Evolutionary conservation across 2,797 vertebrate genomes (phyloP).

Genomic region (Bovichtus variegatus): DNA sequence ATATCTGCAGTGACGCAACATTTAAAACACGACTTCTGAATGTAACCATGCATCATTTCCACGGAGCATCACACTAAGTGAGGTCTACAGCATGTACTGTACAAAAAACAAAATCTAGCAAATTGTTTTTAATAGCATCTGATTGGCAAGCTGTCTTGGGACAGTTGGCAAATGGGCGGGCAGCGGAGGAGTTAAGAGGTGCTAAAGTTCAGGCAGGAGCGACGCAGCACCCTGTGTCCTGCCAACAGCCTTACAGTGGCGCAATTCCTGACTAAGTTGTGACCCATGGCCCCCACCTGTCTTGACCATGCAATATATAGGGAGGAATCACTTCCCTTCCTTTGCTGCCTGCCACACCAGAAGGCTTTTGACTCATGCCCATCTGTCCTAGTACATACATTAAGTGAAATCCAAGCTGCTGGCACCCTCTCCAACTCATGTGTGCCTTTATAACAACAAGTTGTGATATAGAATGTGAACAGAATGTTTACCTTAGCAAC

Average conservation of each 20-base stretch:
- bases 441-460: conserved; percentile 58
- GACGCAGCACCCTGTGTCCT: conserved; percentile 82
- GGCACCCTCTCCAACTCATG: conserved; percentile 72
- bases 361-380: conserved; percentile 90
- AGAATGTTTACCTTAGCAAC: conserved; percentile 65
- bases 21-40: conserved; percentile 41
- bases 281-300: conserved; percentile 87
- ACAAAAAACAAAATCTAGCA: conserved; percentile 68
- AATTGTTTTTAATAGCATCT: conserved; percentile 82
- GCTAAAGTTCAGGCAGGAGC: conserved; percentile 87
- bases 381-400: conserved; percentile 86
- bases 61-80: conserved; percentile 48
- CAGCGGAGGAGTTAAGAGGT: conserved; percentile 87
- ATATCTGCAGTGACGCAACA: conserved; percentile 36
- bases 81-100: conserved; percentile 65
- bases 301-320: conserved; percentile 78
- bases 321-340: conserved; percentile 68
- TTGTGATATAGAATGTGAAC: conserved; percentile 58
- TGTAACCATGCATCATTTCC: conserved; percentile 42
- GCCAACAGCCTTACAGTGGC: conserved; percentile 83
- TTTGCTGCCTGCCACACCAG: conserved; percentile 81
- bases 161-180: conserved; percentile 89
- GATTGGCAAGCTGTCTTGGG: conserved; percentile 85
- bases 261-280: conserved; percentile 85
- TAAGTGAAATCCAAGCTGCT: conserved; percentile 81